A percentile compares a stretch with the other conserved stretches of the same genome.
Evolutionary conservation across 2,113 vertebrate genomes (phyloP).

Genomic region (Macrotis lagotis): DNA sequence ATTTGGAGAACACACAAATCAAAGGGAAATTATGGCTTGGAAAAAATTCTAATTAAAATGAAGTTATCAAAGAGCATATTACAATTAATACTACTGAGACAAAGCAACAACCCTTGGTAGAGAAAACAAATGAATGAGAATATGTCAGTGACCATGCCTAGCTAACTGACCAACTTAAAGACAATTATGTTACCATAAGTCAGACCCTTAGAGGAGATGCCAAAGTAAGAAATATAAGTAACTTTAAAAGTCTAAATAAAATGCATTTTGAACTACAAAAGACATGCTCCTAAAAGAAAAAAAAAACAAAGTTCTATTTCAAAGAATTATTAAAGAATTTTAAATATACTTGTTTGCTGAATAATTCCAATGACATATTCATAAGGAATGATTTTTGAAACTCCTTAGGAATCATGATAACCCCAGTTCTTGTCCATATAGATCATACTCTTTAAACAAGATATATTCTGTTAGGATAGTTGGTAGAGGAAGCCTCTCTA

Average conservation of each 20-base stretch:
- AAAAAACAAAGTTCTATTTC: slow-evolving; percentile 11
- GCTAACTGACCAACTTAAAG: slow-evolving; percentile 35
- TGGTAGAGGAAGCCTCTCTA: slow-evolving; percentile 85
- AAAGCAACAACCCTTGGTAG: neutral
- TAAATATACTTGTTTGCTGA: slow-evolving; percentile 38
- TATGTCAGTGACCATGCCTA: slow-evolving; percentile 23
- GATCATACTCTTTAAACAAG: slow-evolving; percentile 90
- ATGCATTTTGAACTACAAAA: slow-evolving; percentile 16
- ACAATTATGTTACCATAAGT: slow-evolving; percentile 29
- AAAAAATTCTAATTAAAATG: neutral
- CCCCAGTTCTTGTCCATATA: slow-evolving; percentile 83
- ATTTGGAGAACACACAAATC: slow-evolving; percentile 48
- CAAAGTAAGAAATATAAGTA: slow-evolving; percentile 5
- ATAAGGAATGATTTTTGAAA: slow-evolving; percentile 57
- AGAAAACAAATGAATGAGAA: slow-evolving; percentile 50
- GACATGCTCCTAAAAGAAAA: slow-evolving; percentile 39
- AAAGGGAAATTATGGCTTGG: neutral
- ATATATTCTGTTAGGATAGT: slow-evolving; percentile 86
- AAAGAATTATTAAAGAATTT: slow-evolving; percentile 46
- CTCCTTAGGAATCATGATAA: slow-evolving; percentile 57
- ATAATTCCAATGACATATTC: slow-evolving; percentile 54
- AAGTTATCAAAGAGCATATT: neutral
- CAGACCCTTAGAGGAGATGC: slow-evolving; percentile 28
- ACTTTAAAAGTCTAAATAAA: slow-evolving; percentile 24
- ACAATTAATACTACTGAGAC: slow-evolving; percentile 8